Percentiles rank a stretch among this genome's conserved stretches.
These are phyloP conservation scores for Volucella inflata DNA, from an alignment of 2,888 invertebrate species.

Conservation along the genomic window DNA sequence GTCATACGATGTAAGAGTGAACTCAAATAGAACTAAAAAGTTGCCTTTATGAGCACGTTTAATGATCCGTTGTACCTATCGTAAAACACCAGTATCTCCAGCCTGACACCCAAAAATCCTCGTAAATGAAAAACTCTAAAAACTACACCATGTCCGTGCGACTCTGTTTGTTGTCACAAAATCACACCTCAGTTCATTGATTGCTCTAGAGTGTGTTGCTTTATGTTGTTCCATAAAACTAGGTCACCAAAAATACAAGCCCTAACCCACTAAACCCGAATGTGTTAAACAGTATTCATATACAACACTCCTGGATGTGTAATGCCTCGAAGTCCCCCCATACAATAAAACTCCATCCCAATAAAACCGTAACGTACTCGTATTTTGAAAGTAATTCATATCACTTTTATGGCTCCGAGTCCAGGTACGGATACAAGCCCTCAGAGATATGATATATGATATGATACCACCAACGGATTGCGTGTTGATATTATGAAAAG, in stretches of 20 bases:
- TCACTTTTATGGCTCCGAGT: constrained; percentile 21
- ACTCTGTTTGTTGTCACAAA: constrained; percentile 11
- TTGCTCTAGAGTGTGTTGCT: constrained; percentile 14
- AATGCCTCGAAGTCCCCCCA: background rate
- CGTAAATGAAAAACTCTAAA: constrained; percentile 21
- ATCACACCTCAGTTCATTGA: constrained; percentile 11
- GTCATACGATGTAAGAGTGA: no score
- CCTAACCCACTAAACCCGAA: background rate
- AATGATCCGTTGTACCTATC: no score
- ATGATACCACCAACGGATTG: constrained; percentile 26
- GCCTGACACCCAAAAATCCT: constrained; percentile 3
- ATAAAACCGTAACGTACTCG: background rate
- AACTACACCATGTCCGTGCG: background rate
- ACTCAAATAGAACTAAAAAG: no score
- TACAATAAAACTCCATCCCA: background rate
- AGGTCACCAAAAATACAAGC: background rate
- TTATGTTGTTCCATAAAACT: constrained; percentile 24
- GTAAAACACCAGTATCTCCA: no score
- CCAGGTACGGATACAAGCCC: background rate
- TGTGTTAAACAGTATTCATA: background rate
- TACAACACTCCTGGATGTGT: background rate
- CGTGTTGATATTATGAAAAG: background rate
- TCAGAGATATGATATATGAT: constrained; percentile 13
- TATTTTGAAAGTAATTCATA: constrained; percentile 21
- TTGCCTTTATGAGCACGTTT: no score